These are phyloP conservation scores for Minunthozetes semirufus DNA, from an alignment of 2,888 invertebrate species.

Conservation along the genomic window DNA sequence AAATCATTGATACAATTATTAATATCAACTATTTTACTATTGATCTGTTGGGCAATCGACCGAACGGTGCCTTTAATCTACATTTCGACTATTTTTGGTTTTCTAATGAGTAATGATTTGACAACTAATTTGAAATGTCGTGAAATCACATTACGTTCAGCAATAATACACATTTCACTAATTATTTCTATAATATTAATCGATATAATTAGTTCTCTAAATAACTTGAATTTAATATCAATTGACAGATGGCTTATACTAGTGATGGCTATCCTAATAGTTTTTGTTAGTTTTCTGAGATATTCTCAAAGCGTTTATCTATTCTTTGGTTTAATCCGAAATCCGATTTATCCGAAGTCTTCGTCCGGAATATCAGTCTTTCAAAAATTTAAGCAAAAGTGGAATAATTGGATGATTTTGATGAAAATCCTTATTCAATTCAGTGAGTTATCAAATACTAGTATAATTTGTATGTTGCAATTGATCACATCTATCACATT, in stretches of 20 bases:
- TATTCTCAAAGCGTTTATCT: slow-evolving; percentile 16
- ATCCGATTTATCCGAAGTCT: slow-evolving; percentile 4
- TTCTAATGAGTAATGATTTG: slow-evolving; percentile 25
- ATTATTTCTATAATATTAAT: neutral
- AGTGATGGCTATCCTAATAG: neutral
- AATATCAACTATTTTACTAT: neutral
- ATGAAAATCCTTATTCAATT: neutral
- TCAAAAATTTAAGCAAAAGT: neutral
- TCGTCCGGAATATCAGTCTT: neutral
- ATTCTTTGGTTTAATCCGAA: slow-evolving; percentile 3
- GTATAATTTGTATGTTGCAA: no score
- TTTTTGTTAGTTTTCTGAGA: neutral
- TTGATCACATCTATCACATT: no score
- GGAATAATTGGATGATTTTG: neutral
- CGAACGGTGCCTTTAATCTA: neutral
- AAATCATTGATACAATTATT: neutral
- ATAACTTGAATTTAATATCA: neutral
- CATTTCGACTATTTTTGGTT: neutral
- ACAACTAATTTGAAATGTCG: neutral
- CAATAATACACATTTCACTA: neutral
- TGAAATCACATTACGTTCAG: neutral
- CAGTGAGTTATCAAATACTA: neutral
- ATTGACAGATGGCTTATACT: neutral
- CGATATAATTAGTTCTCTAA: neutral
- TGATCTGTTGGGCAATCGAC: slow-evolving; percentile 5